Base-by-base conservation (phyloP, 2,888 invertebrate genomes). In the Hyposoter didymator region DNA sequence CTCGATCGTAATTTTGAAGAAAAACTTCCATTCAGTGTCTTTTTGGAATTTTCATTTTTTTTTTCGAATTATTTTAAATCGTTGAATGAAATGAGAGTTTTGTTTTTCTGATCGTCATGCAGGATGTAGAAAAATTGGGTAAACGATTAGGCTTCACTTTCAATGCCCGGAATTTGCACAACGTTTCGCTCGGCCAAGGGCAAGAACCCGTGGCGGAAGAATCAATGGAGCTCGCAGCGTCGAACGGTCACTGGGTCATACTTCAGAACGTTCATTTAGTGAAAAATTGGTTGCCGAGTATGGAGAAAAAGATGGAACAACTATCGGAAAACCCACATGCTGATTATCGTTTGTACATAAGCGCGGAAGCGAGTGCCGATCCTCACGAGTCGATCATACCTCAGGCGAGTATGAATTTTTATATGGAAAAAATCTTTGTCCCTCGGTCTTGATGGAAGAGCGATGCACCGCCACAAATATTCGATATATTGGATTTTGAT, bases 251-350 rank as follows among this genome's bases (percentile, higher is more conserved):
- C 90, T 99, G 99, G 99, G 98, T 99, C 22, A 97, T 99, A 82
- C 94, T 99, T 66, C 97, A 99, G 95, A 99, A 99, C 93, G 96
- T 99, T 82, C 99, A 99, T 94, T 95, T 99, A 85, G 99, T 99
- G 0, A 96, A 96, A 32, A 97, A 95, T 89, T 99, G 99, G 99
- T 94, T 99, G n/a, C 94, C 97, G 0, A 96, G 95, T 0, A 94
- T 99, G 22, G 99, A 99, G 92, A 99, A 99, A 94, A 97, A 97
- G 93, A 96, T 99, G 95, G 99, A 99, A 93, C 96, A 97, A 87
- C 96, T 96, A 64, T 95, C 96, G 69, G 96, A 96, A 89, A 96
- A 97, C 0, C 94, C 91, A 0, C 89, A 92, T 76, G 90, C 94
- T 2, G 92, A 94, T 87, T 95, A 94, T 90, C 93, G 95, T 64